These are phyloP conservation scores for Drosophila percnosoma DNA, from an alignment of 2,888 invertebrate species.

Conservation along the genomic window DNA sequence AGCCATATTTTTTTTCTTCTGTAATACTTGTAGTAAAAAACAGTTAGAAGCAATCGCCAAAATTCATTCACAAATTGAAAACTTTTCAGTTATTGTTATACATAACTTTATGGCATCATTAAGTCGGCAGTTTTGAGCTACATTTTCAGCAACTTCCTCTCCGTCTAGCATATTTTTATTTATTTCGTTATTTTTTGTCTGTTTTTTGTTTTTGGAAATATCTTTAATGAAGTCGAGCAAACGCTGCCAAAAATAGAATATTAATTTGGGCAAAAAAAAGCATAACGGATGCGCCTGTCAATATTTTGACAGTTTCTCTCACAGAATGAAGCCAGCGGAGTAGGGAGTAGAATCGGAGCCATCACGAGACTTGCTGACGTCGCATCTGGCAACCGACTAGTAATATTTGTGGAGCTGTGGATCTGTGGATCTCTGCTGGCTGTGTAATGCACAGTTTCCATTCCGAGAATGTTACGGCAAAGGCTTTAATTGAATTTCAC, in stretches of 20 bases:
- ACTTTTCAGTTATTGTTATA: constrained; percentile 32
- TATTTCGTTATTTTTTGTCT: constrained; percentile 37
- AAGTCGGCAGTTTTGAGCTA: constrained; percentile 26
- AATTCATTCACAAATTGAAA: constrained; percentile 59
- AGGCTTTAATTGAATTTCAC: constrained; percentile 73
- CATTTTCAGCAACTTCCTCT: constrained; percentile 39
- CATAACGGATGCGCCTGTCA: constrained; percentile 80
- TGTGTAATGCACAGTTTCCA: constrained; percentile 41
- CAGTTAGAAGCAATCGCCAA: constrained; percentile 62
- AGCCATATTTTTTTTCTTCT: constrained; percentile 14
- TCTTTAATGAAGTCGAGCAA: constrained; percentile 70
- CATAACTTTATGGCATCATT: constrained; percentile 38
- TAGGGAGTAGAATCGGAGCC: constrained; percentile 10
- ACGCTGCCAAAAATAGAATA: constrained; percentile 70
- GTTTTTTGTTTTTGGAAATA: constrained; percentile 42
- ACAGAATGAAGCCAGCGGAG: constrained; percentile 13
- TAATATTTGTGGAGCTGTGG: neutral
- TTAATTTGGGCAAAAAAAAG: constrained; percentile 76
- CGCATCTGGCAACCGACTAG: constrained; percentile 27
- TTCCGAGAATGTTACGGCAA: constrained; percentile 63
- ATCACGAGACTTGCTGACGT: constrained; percentile 59
- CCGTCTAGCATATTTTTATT: constrained; percentile 37
- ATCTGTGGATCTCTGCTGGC: neutral
- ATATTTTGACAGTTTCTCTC: constrained; percentile 76
- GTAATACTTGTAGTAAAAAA: constrained; percentile 46